These are phyloP conservation scores for Sarcophaga peregrina DNA, from an alignment of 1,140 invertebrate species.

Conservation along the genomic window DNA sequence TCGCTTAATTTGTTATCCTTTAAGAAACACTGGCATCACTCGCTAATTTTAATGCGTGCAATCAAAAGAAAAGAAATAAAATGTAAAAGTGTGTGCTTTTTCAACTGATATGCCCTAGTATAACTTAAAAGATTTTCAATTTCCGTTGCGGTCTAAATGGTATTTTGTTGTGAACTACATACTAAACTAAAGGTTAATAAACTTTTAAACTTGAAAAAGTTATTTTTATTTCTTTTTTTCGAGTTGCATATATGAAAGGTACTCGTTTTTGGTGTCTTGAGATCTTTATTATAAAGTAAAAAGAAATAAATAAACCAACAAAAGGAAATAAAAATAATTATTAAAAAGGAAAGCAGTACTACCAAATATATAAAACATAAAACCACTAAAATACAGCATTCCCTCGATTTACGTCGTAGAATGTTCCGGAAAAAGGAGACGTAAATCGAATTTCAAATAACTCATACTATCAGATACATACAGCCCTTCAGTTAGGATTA, in stretches of 20 bases:
- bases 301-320: too few species aligned
- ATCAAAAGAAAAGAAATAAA: too few species aligned
- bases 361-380: neutral
- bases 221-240: neutral
- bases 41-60: too few species aligned
- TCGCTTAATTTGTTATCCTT: too few species aligned
- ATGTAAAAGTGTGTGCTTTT: too few species aligned
- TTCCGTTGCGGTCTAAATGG: neutral
- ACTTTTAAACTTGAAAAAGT: neutral
- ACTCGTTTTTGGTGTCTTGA: neutral
- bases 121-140: neutral
- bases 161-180: neutral
- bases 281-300: neutral
- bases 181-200: slow-evolving; percentile 4
- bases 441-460: too few species aligned
- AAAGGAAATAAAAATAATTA: neutral
- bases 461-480: too few species aligned
- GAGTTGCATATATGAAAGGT: neutral
- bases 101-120: too few species aligned
- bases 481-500: too few species aligned
- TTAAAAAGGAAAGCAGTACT: neutral
- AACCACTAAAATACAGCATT: neutral
- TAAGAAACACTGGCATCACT: too few species aligned
- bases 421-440: too few species aligned
- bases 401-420: too few species aligned